Conservation (phyloP, 2,888 invertebrate species). For the Xylota segnis region DNA sequence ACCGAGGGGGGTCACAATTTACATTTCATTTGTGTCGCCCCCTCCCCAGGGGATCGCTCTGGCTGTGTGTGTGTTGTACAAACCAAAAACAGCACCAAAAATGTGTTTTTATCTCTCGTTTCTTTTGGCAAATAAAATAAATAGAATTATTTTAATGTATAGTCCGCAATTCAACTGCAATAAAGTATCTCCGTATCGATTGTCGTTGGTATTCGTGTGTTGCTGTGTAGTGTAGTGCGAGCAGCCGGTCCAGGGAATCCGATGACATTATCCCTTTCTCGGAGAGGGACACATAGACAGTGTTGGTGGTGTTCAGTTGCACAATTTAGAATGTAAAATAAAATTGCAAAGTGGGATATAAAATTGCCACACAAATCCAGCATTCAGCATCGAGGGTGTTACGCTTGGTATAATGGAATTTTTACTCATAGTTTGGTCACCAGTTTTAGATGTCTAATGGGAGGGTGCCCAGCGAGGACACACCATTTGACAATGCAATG, state of each 20-base stretch:
- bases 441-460: constrained; percentile 41
- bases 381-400: constrained; percentile 56
- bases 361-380: constrained; percentile 66
- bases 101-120: constrained; percentile 52
- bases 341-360: constrained; percentile 61
- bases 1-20: constrained; percentile 45
- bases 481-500: constrained; percentile 31
- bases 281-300: constrained; percentile 23
- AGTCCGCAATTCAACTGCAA: constrained; percentile 72
- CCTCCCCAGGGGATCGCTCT: not conserved
- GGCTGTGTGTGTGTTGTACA: not conserved
- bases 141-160: constrained; percentile 75
- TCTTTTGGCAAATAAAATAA: constrained; percentile 68
- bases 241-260: constrained; percentile 11
- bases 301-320: constrained; percentile 71
- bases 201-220: constrained; percentile 43
- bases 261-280: constrained; percentile 46
- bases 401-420: constrained; percentile 62
- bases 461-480: not conserved
- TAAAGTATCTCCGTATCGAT: constrained; percentile 72
- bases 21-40: constrained; percentile 45
- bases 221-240: constrained; percentile 32
- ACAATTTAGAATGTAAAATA: constrained; percentile 71
- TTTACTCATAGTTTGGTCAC: constrained; percentile 52
- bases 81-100: constrained; percentile 60